Base-by-base conservation (phyloP, 30 jellyfish, hydroid and myxozoan species). In the Hydractinia echinata region DNA sequence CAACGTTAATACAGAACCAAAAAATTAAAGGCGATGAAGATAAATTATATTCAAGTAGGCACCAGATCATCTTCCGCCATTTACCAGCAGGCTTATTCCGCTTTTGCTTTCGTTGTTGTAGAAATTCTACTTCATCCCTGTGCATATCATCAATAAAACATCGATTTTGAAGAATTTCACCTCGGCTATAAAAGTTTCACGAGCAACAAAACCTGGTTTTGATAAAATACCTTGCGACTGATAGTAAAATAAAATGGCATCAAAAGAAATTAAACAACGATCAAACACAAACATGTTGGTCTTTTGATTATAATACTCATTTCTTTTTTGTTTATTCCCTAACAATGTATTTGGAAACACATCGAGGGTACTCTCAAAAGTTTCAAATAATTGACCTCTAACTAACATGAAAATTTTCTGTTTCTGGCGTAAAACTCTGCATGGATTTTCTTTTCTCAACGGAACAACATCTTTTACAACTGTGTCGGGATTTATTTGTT, bases 211-310 rank as follows among this genome's bases (percentile, higher is more conserved):
- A 50, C 53, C 76, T 20, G 97, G 95, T 68, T 72, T 82, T 6
- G 97, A 74, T 67, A 89, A 84, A 5, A 86, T 90, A 30, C 97
- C 97, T 15, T 79, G 81, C 7, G 97, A 89, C 67, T 89, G 97
- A 69, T 89, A 89, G 76, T 89, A 89, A 76, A 90, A 90, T 81
- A 90, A 79, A 55, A 90, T 83, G 53, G 97, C 95, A 54, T 86
- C 88, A 70, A 90, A 90, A 6, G 94, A 90, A 6, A 11, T 44
- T 7, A 84, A 83, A 53, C 89, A 93, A 49, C 97, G 86, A 30
- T 79, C 79, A 58, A 90, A 85, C 5, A 76, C 83, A 72, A 67
- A 82, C 54, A 15, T 83, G 7, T 76, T 76, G 5, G 76, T 48
- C 9, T 15, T 18, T 56, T 81, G 86, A 70, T 90, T 89, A 67